phyloP scores from a whole-genome alignment of 2,797 vertebrate genomes.

The Pterois miles region DNA sequence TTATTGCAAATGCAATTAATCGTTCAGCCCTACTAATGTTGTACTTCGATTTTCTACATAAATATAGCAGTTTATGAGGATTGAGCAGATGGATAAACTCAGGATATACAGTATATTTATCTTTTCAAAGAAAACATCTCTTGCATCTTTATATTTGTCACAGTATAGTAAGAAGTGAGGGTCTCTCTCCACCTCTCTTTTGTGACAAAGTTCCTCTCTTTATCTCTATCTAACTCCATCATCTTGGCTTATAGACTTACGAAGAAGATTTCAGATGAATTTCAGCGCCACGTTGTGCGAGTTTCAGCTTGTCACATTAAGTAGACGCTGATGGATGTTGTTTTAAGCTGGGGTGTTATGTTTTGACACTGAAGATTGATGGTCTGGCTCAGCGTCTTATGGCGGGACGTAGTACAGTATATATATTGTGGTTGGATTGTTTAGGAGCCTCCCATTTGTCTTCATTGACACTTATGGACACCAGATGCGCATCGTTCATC shows the following conservation, averaged over 20 bases:
- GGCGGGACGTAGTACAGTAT: not conserved
- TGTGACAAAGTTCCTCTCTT: too few relatives aligned
- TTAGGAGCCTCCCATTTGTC: conserved; percentile 6
- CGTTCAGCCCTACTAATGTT: too few relatives aligned
- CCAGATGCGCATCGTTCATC: conserved; percentile 38
- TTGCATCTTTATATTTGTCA: too few relatives aligned
- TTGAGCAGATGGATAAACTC: too few relatives aligned
- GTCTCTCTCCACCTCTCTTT: too few relatives aligned
- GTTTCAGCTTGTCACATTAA: conserved; percentile 2
- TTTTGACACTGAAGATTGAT: conserved; percentile 46
- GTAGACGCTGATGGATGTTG: conserved; percentile 32
- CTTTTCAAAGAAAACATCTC: too few relatives aligned
- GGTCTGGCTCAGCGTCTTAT: not conserved
- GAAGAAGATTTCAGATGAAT: conserved; percentile 1
- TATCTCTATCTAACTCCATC: not conserved
- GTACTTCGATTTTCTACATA: too few relatives aligned
- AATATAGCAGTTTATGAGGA: too few relatives aligned
- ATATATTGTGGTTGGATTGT: conserved; percentile 11
- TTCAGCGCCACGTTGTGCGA: not conserved
- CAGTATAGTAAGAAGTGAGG: too few relatives aligned
- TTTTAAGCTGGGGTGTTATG: conserved; percentile 31
- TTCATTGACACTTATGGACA: conserved; percentile 21
- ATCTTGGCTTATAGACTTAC: not conserved
- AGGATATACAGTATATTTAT: too few relatives aligned
- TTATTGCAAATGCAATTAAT: too few relatives aligned